A percentile compares a stretch with the other conserved stretches of the same genome.
Conservation (phyloP, 2,888 invertebrate genomes). For the Pterobdella sp. region DNA sequence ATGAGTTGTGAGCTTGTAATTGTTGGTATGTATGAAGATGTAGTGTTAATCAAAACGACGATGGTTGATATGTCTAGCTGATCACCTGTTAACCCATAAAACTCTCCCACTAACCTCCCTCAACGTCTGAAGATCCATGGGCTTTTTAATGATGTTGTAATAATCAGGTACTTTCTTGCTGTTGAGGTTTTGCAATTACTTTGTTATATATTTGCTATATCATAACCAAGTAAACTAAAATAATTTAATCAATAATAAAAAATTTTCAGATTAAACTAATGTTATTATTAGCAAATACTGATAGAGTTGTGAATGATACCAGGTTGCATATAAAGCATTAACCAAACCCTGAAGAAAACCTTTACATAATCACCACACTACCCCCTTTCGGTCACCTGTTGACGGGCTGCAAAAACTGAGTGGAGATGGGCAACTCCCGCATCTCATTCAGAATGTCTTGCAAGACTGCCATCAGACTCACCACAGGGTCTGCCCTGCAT, state of each 20-base stretch:
- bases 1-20: not conserved
- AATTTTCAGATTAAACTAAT: too few species aligned
- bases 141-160: slow-evolving; percentile 77
- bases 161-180: slow-evolving; percentile 88
- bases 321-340: too few species aligned
- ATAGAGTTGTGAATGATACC: too few species aligned
- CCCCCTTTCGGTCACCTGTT: not conserved
- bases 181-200: slow-evolving; percentile 60
- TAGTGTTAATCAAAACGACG: not conserved
- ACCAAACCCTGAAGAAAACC: too few species aligned
- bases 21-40: not conserved
- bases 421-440: slow-evolving; percentile 64
- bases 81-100: too few species aligned
- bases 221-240: too few species aligned
- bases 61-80: not conserved
- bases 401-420: slow-evolving; percentile 63
- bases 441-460: slow-evolving; percentile 83
- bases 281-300: too few species aligned
- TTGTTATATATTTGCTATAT: too few species aligned
- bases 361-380: not conserved
- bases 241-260: too few species aligned
- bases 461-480: slow-evolving; percentile 73
- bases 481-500: slow-evolving; percentile 86
- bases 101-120: slow-evolving; percentile 65
- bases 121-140: slow-evolving; percentile 95